phyloP scores from a whole-genome alignment of 2,797 vertebrate species.

The Hephaestus fuliginosus region DNA sequence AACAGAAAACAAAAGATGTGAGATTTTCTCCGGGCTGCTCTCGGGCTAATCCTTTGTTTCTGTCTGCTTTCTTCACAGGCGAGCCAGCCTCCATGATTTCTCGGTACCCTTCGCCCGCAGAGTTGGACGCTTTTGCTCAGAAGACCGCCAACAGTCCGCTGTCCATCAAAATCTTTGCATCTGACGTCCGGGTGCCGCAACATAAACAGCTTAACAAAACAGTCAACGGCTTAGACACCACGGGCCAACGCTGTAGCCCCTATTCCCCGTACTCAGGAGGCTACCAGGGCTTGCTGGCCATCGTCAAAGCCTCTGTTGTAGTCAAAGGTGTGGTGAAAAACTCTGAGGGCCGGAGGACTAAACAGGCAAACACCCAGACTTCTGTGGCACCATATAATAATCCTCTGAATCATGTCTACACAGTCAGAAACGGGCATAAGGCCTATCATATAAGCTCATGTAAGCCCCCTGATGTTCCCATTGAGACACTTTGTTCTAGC shows the following conservation, averaged over 20 bases:
- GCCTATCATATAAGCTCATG: slow-evolving; percentile 85
- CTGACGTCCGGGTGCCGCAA: slow-evolving; percentile 96
- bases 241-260: slow-evolving; percentile 90
- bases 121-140: slow-evolving; percentile 97
- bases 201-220: slow-evolving; percentile 97
- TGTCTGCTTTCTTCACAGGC: slow-evolving; percentile 80
- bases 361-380: slow-evolving; percentile 90
- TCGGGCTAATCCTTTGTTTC: slow-evolving; percentile 40
- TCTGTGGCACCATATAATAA: slow-evolving; percentile 91
- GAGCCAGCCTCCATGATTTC: slow-evolving; percentile 88
- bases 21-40: slow-evolving; percentile 39
- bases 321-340: slow-evolving; percentile 92
- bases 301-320: slow-evolving; percentile 86
- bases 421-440: slow-evolving; percentile 88
- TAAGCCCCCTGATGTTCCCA: slow-evolving; percentile 89
- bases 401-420: slow-evolving; percentile 88
- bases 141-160: slow-evolving; percentile 94
- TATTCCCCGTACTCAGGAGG: slow-evolving; percentile 88
- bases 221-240: slow-evolving; percentile 96
- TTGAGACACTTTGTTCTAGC: slow-evolving; percentile 84
- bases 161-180: slow-evolving; percentile 98
- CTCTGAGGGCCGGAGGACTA: slow-evolving; percentile 94
- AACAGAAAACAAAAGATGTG: slow-evolving; percentile 29
- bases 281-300: slow-evolving; percentile 93
- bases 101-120: slow-evolving; percentile 94